Base-by-base conservation (phyloP, 2,113 vertebrate genomes). In the Dasyornis broadbenti region DNA sequence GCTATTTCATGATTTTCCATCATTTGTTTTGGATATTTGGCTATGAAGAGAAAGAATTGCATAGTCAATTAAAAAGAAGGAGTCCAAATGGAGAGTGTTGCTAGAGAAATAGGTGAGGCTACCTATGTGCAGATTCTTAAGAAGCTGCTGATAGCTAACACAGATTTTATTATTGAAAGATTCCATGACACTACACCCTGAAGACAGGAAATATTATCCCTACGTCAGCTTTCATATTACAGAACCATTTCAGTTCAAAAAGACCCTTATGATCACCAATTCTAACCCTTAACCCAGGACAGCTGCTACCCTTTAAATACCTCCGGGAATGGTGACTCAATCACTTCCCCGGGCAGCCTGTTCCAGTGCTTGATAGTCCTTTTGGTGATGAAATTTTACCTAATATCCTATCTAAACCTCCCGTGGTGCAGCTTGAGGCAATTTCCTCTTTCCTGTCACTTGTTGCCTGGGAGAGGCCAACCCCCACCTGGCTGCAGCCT, bases 221-320 rank as follows among this genome's bases (percentile, higher is more conserved):
- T 83, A 22, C 9, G 4, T 61, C 22, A 77, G 4, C 15, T 86
- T 81, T 69, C 28, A 65, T 65, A 52, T 44, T 10, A 37, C 42
- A 19, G 44, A 44, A 39, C 11, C 8, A 44, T 50, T 73, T 66
- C 4, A 1, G 13, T 30, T 59, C 23, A 44, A 59, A n/a, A 72
- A 59, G 15, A 44, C 23, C 27, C 44, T 37, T 7, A 9, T 0
- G 0, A 72, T 57, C 31, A 37, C 1, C 0, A 19, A 23, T 12
- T 33, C 22, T 19, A 27, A 50, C 28, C 68, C 12, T 37, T 37
- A 28, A 33, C 13, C 50, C 33, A 6, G 50, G 35, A 23, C 21
- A 37, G 11, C 31, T 44, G 13, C 30, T 63, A 14, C 20, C 17
- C 26, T 63, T 57, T 23, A 22, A 31, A 37, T 15, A 19, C 3